These are phyloP conservation scores for Ceratosolen fusciceps DNA, from an alignment of 1,140 invertebrate species.

Conservation along the genomic window DNA sequence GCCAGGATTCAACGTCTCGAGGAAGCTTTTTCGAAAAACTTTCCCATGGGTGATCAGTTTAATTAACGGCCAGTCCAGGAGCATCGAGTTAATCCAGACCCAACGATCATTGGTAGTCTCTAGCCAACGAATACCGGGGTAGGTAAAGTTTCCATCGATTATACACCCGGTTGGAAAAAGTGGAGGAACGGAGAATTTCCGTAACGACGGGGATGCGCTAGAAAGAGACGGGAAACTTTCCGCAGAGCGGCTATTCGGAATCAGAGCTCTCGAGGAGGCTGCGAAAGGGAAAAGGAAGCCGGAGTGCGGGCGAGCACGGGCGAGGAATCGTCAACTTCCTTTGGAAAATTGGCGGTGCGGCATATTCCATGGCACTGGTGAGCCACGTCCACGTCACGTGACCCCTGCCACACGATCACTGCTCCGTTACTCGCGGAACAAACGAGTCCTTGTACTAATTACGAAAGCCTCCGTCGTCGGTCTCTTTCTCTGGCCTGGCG, in stretches of 20 bases:
- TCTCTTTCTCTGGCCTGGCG: neutral
- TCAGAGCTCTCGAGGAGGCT: neutral
- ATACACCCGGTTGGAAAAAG: neutral
- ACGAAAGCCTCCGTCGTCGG: conserved; percentile 11
- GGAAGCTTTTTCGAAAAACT: too few species aligned
- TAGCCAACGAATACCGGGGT: too few species aligned
- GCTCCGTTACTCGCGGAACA: conserved; percentile 2
- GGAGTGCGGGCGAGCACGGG: neutral
- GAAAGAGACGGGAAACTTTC: neutral
- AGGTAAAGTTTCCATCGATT: neutral
- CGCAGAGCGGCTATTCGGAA: neutral
- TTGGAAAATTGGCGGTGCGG: neutral
- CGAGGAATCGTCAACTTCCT: conserved; percentile 14
- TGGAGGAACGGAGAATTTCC: neutral
- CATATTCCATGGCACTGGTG: conserved; percentile 15
- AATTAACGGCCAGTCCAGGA: too few species aligned
- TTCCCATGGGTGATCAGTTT: too few species aligned
- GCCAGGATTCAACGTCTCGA: too few species aligned
- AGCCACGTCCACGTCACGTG: conserved; percentile 14
- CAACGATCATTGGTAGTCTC: too few species aligned
- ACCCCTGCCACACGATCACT: conserved; percentile 7
- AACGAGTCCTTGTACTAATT: conserved; percentile 32
- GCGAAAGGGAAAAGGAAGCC: neutral
- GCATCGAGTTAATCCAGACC: too few species aligned
- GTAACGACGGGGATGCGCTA: neutral